Evolutionary conservation across 2,797 vertebrate species (phyloP), one percentile per base, ranked within the genome.

Genomic region (Fistularia commersonii): DNA sequence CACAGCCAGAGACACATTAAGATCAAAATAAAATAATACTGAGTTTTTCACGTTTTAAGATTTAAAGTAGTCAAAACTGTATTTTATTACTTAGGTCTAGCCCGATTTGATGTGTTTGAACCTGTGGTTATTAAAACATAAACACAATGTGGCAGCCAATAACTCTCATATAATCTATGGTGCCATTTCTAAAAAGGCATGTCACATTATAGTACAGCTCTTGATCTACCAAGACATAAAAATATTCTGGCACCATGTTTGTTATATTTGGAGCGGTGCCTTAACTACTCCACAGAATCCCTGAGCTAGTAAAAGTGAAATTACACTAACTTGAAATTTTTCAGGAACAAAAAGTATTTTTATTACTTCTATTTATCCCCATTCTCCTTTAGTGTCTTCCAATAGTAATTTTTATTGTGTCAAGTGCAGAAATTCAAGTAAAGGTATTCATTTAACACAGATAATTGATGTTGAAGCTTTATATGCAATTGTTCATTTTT

Each of bases 131-230:
- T 33, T 12, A 40, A 46, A 40, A 40, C 8, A 48, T 36, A 35
- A 41, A 12, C 32, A 51, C 9, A 51, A 11, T 9, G 14, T 51
- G 8, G 11, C 1, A 40, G 7, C 23, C 23, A 23, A 23, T 23
- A 23, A 23, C 4, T 23, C 4, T 4, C 23, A 23, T 23, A 23
- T 23, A 23, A 23, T 4, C 23, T 23, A 23, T 4, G 23, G 51
- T 47, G 52, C 41, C 40, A 40, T 39, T 14, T 41, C 23, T 23
- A 39, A 44, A 11, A 11, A 7, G 40, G 15, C 40, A 49, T 13
- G n/a, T 8, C 23, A 5, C 10, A 33, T 3, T 32, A 11, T 13
- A 23, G 50, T 45, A 40, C n/a, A n/a, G 3, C 7, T 6, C 36
- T 35, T 34, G 23, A 14, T 12, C 36, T 34, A 41, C 34, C 32